phyloP scores from a whole-genome alignment of 2,113 vertebrate species.

The Merops nubicus region DNA sequence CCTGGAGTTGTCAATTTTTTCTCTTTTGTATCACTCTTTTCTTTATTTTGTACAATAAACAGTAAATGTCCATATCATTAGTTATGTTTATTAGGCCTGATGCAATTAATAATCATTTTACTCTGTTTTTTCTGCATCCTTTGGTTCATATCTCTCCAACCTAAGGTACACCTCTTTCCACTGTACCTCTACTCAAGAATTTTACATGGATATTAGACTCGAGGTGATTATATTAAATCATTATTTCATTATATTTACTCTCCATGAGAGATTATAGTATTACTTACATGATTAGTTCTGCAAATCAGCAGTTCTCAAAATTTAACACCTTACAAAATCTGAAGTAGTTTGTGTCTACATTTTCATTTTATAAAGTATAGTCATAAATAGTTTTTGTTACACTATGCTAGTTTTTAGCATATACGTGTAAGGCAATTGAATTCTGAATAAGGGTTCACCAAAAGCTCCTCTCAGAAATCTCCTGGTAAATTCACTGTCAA shows the following conservation, averaged over 20 bases:
- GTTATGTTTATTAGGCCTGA: neutral
- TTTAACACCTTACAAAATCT: neutral
- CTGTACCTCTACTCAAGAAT: neutral
- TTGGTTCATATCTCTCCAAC: neutral
- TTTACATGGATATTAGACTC: neutral
- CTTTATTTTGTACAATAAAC: neutral
- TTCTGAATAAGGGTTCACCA: fast-evolving
- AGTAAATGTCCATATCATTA: neutral
- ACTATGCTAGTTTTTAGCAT: neutral
- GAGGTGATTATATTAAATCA: neutral
- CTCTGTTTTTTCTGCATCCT: neutral
- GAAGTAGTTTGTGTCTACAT: neutral
- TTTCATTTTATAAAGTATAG: neutral
- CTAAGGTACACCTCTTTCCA: neutral
- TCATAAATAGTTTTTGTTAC: neutral
- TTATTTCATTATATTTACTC: neutral
- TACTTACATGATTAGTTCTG: neutral
- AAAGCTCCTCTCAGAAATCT: neutral
- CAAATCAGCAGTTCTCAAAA: neutral
- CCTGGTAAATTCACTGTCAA: neutral
- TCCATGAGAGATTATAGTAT: neutral
- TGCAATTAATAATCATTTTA: neutral
- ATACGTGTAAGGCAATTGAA: neutral
- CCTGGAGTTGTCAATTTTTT: neutral
- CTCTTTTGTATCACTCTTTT: neutral